Conservation (phyloP, 2,113 vertebrate genomes). For the Semnornis frantzii region DNA sequence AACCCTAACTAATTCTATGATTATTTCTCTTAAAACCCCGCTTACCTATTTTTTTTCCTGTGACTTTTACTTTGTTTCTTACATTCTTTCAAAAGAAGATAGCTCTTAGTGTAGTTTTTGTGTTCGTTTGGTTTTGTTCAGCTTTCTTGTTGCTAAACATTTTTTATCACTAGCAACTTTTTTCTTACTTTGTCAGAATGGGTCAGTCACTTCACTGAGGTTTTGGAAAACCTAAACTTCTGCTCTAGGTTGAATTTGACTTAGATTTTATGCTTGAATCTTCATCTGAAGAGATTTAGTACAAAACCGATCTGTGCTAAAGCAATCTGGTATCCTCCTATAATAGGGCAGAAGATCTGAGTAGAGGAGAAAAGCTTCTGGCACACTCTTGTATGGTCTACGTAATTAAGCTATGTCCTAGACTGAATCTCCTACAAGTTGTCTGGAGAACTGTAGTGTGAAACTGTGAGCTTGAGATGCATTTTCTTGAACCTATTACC, state of each 20-base stretch:
- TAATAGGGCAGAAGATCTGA: background rate
- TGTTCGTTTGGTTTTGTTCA: background rate
- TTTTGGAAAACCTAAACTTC: background rate
- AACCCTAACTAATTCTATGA: no score
- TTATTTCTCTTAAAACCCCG: background rate
- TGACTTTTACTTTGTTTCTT: background rate
- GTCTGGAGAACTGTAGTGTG: background rate
- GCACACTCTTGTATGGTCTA: rapidly evolving
- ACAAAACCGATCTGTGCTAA: background rate
- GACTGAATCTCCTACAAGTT: background rate
- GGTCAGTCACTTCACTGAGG: background rate
- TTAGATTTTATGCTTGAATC: background rate
- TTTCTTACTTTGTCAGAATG: background rate
- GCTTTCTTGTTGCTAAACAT: background rate
- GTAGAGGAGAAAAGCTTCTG: background rate
- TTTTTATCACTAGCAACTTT: background rate
- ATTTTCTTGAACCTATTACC: background rate
- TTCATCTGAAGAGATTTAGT: background rate
- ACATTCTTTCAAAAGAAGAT: background rate
- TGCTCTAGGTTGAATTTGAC: background rate
- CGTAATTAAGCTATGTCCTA: background rate
- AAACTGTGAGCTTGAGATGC: background rate
- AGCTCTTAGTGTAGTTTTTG: background rate
- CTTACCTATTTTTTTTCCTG: background rate
- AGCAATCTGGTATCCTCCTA: background rate